Evolutionary conservation across 2,113 vertebrate genomes (phyloP).

Genomic region (Anas platyrhynchos): DNA sequence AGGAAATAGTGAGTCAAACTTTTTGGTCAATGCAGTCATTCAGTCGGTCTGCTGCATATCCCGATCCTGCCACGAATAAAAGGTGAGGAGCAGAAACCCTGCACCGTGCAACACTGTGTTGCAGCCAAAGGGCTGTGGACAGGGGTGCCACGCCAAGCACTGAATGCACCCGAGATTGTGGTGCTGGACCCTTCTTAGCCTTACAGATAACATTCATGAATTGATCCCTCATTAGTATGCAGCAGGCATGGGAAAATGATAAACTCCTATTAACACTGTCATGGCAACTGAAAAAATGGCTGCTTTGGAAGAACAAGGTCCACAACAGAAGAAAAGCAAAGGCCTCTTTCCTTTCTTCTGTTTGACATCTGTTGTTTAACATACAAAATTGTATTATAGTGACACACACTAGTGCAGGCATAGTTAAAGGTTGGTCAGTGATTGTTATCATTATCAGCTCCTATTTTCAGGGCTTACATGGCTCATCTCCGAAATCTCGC

Average conservation of each 20-base stretch:
- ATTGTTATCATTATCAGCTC: slow-evolving; percentile 35
- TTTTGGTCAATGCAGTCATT: neutral
- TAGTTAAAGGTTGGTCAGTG: neutral
- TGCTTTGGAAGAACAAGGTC: slow-evolving; percentile 83
- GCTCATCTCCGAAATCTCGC: slow-evolving; percentile 31
- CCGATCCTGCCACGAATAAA: accelerated
- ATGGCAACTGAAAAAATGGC: slow-evolving; percentile 93
- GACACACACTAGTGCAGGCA: slow-evolving; percentile 25
- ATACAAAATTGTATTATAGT: slow-evolving; percentile 86
- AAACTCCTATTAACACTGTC: slow-evolving; percentile 89
- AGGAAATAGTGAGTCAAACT: neutral
- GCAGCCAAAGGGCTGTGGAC: neutral
- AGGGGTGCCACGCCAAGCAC: neutral
- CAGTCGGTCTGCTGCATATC: neutral
- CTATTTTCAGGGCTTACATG: neutral
- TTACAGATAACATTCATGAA: slow-evolving; percentile 72
- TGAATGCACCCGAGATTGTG: neutral
- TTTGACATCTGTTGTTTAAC: slow-evolving; percentile 94
- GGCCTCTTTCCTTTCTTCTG: slow-evolving; percentile 81
- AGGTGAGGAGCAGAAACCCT: neutral
- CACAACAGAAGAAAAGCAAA: slow-evolving; percentile 83
- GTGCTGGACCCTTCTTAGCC: slow-evolving; percentile 63
- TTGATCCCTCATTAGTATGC: slow-evolving; percentile 80
- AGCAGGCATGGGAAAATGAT: slow-evolving; percentile 83
- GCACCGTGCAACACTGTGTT: neutral